phyloP scores from a whole-genome alignment of 2,113 vertebrate species.

The Ochotona princeps region DNA sequence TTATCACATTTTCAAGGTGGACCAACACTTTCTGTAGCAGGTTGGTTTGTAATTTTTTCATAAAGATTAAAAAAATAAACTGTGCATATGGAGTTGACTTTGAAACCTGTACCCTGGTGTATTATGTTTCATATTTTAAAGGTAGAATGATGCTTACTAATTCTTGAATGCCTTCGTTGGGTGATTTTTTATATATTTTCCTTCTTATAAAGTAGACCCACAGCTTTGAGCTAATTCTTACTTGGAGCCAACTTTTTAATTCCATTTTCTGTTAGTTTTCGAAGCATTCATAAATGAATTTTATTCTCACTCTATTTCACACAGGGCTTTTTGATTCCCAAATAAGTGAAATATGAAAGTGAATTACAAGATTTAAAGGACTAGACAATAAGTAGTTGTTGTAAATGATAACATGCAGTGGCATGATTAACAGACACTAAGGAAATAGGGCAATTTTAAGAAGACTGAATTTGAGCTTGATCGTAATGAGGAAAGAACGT shows the following conservation, averaged over 20 bases:
- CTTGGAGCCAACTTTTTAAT: background rate
- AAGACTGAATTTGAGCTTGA: slow-evolving; percentile 36
- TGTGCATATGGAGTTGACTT: slow-evolving; percentile 44
- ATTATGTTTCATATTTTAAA: slow-evolving; percentile 9
- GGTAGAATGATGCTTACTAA: background rate
- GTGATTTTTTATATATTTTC: slow-evolving; percentile 36
- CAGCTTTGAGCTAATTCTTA: slow-evolving; percentile 15
- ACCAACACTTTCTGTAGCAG: slow-evolving; percentile 90
- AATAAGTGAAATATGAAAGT: slow-evolving; percentile 58
- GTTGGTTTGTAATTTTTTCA: slow-evolving; percentile 83
- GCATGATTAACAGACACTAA: background rate
- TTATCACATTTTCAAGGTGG: slow-evolving; percentile 89
- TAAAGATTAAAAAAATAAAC: slow-evolving; percentile 64
- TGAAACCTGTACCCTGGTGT: slow-evolving; percentile 6
- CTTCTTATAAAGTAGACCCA: background rate
- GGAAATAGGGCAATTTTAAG: background rate
- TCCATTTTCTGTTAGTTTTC: no score
- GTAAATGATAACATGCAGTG: slow-evolving; percentile 24
- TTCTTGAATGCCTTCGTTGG: slow-evolving; percentile 39
- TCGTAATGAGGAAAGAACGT: slow-evolving; percentile 2
- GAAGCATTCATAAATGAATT: no score
- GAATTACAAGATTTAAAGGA: slow-evolving; percentile 24
- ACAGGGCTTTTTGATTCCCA: background rate
- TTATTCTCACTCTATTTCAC: background rate
- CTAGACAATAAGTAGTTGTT: slow-evolving; percentile 34